phyloP scores from a whole-genome alignment of 2,113 vertebrate genomes.

The Grallaria varia region DNA sequence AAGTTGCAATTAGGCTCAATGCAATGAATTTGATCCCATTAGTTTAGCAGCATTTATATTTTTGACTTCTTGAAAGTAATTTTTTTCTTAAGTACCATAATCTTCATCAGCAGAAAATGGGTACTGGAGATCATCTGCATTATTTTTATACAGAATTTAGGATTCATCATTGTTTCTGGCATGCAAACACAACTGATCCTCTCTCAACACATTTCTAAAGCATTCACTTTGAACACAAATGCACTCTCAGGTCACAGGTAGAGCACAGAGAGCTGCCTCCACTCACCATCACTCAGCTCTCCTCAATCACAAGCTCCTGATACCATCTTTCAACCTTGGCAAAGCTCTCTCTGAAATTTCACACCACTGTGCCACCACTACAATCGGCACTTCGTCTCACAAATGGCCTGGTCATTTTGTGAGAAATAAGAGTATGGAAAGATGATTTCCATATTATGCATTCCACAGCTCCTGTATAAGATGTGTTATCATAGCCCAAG shows the following conservation, averaged over 20 bases:
- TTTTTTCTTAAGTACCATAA: not conserved
- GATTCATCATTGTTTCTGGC: not conserved
- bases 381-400: not conserved
- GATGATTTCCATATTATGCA: not conserved
- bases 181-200: not conserved
- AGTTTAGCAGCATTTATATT: not conserved
- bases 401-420: not conserved
- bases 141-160: not conserved
- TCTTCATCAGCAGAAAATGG: not conserved
- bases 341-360: not conserved
- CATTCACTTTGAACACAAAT: not conserved
- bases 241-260: not conserved
- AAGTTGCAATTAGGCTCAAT: not conserved
- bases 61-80: not conserved
- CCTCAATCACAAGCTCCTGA: not conserved
- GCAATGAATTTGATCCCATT: not conserved
- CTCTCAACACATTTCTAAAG: not conserved
- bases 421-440: not conserved
- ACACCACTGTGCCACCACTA: not conserved
- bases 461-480: not conserved
- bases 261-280: not conserved
- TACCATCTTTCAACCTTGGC: not conserved
- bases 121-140: not conserved
- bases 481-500: too few species aligned
- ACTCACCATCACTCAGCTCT: not conserved